Percentiles rank a stretch among this genome's conserved stretches.
Evolutionary conservation across 1,140 invertebrate species (phyloP).

Genomic region (Meteorus sp.): DNA sequence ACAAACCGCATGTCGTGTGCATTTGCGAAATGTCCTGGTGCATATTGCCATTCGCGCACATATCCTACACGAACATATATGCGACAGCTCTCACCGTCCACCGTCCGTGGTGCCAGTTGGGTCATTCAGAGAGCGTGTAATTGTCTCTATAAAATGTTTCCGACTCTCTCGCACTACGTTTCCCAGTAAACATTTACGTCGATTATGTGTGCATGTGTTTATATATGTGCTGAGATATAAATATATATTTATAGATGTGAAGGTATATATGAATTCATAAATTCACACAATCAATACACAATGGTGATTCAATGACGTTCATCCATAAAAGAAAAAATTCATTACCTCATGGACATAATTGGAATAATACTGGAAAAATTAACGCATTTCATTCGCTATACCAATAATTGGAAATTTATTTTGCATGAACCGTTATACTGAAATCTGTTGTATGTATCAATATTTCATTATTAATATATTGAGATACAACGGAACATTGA

Average conservation of each 20-base stretch:
- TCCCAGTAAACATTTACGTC: background rate
- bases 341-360: too few relatives aligned
- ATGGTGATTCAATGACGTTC: too few relatives aligned
- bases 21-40: background rate
- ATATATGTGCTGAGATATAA: background rate
- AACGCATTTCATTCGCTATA: too few relatives aligned
- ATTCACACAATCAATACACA: constrained; percentile 4
- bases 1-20: too few relatives aligned
- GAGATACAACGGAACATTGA: too few relatives aligned
- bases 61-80: background rate
- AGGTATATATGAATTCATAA: too few relatives aligned
- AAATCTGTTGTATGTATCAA: too few relatives aligned
- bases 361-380: too few relatives aligned
- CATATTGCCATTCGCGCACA: background rate
- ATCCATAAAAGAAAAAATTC: too few relatives aligned
- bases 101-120: constrained; percentile 22
- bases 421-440: too few relatives aligned
- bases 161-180: constrained; percentile 1
- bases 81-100: background rate
- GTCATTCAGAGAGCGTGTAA: constrained; percentile 26
- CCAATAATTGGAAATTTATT: too few relatives aligned
- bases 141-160: constrained; percentile 26
- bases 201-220: background rate
- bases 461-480: too few relatives aligned
- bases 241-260: background rate